Base-by-base conservation (phyloP, 2,797 vertebrate genomes). In the Coendou prehensilis region DNA sequence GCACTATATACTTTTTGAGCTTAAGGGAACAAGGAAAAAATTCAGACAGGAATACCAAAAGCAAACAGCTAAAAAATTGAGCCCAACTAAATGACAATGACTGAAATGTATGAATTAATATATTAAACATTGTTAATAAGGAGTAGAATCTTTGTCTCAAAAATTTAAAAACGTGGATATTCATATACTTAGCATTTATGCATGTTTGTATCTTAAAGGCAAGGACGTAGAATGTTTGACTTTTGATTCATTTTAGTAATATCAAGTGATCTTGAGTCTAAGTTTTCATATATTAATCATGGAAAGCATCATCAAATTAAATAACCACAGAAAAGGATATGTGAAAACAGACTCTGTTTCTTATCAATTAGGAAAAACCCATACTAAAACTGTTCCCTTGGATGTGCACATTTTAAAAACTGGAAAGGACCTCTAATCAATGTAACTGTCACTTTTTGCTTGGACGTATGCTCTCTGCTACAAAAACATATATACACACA, bases 351-450 rank as follows among this genome's bases (percentile, higher is more conserved):
- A 91, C 22, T 45, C 10, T 37, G 45, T 61, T 96, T 94, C 69
- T 94, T 81, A 93, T 17, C n/a, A 78, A 87, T 59, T 85, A 94
- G 71, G 41, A 79, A 97, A 92, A 82, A 92, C 61, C 67, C 86
- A 93, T 52, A 96, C 17, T 69, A 89, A 96, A 33, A 64, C 56
- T 79, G n/a, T 91, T 91, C n/a, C 57, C 37, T 92, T 86, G 92
- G 45, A 91, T 57, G 78, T 69, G 67, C 84, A 71, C 28, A 89
- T 84, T 91, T 64, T n/a, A 1, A 92, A 95, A 94, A 93, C 57
- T 63, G 52, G 87, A 76, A 83, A 93, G n/a, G n/a, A 71, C 41
- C 92, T 96, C 80, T 92, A 82, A 22, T 89, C 5, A 3, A 86
- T 22, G 28, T 69, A 50, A 61, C 54, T 95, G 14, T 47, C n/a